A percentile compares a stretch with the other conserved stretches of the same genome.
Conservation (phyloP, 2,888 invertebrate species). For the Chymomyza caudatula region DNA sequence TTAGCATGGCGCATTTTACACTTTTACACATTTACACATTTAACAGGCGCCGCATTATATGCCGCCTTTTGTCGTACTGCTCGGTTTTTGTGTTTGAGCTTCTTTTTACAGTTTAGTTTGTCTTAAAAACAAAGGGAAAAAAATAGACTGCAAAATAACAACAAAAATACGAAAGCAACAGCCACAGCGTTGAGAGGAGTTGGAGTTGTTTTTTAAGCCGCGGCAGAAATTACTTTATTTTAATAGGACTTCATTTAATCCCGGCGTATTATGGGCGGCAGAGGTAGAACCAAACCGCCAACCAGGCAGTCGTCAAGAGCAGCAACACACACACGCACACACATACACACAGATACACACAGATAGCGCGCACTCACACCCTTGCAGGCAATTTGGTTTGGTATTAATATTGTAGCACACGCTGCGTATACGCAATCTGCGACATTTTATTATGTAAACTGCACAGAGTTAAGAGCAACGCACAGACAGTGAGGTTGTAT, state of each 20-base stretch:
- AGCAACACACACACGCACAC: background rate
- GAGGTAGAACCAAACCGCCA: background rate
- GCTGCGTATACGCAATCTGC: slow-evolving; percentile 63
- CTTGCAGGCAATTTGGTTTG: slow-evolving; percentile 51
- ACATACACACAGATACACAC: background rate
- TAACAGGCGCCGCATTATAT: slow-evolving; percentile 35
- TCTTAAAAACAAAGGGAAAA: slow-evolving; percentile 13
- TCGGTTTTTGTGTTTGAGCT: slow-evolving; percentile 10
- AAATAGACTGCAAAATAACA: slow-evolving; percentile 3
- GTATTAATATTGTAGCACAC: slow-evolving; percentile 41
- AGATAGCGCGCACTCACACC: slow-evolving; percentile 16
- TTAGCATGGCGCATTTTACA: slow-evolving; percentile 50
- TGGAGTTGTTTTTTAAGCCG: slow-evolving; percentile 28
- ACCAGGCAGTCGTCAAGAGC: background rate
- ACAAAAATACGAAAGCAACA: background rate
- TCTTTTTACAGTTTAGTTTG: slow-evolving; percentile 38
- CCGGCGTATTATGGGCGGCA: slow-evolving; percentile 49
- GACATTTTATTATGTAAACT: slow-evolving; percentile 49
- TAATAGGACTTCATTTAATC: slow-evolving; percentile 72
- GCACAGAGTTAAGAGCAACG: slow-evolving; percentile 30
- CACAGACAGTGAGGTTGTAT: slow-evolving; percentile 29
- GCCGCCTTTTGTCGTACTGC: background rate
- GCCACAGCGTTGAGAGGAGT: slow-evolving; percentile 15
- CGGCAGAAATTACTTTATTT: slow-evolving; percentile 66
- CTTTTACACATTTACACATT: slow-evolving; percentile 49